Base-by-base conservation (phyloP, 92 coral and sea anemone species). In the Porites lobata region DNA sequence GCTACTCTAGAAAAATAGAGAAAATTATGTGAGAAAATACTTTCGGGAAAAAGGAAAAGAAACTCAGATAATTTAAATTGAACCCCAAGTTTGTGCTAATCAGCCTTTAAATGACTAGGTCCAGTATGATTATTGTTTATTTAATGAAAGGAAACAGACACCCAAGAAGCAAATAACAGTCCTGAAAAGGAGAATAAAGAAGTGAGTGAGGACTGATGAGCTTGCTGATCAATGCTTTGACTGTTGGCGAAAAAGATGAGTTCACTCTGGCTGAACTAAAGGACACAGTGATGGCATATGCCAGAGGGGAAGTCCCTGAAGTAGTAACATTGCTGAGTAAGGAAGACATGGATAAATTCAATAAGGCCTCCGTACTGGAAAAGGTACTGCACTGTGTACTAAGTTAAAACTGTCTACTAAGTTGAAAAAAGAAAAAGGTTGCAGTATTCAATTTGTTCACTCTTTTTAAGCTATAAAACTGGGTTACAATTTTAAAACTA, bases 261-360 rank as follows among this genome's bases (percentile, higher is more conserved):
- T 79, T 94, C 57, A 86, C 94, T 2, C 65, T 92, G 51, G 38
- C 64, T 47, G 97, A 94, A 85, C 70, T 94, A 17, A 82, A 86
- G 82, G 95, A 90, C 83, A 92, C 97, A 1, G 92, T 93, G 29
- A 79, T 92, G 97, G 91, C 92, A 29, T 94, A 94, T 87, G 91
- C 93, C 52, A 92, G 87, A 77, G 95, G 97, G 2, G 97, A 90
- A 1, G 92, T 94, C 10, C 95, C 97, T 1, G 94, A 92, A 76
- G 85, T 94, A 76, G 94, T 92, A 51, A 87, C 86, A 18, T 86
- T 94, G 13, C 86, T 94, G 69, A 91, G 85, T 68, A 82, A 92
- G 80, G 92, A 90, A 47, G 97, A 94, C 66, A 89, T 94, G 93
- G 97, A 79, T 8, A 86, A 89, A 18, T 94, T 77, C 82, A 84